Evolutionary conservation across 2,888 invertebrate species (phyloP).

Genomic region (Liposcelis brunnea): DNA sequence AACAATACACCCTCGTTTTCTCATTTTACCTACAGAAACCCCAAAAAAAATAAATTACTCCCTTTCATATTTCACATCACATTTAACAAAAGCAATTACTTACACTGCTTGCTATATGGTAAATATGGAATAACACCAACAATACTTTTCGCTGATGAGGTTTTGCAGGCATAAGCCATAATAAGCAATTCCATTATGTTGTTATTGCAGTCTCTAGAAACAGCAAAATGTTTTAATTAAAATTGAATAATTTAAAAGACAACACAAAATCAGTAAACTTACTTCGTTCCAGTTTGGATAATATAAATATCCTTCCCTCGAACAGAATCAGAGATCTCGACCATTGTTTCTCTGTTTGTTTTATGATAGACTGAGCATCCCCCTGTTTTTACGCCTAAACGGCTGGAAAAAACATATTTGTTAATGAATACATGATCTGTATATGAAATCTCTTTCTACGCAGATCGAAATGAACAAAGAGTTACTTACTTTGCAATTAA

Average conservation of each 20-base stretch:
- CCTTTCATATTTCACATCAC: no score
- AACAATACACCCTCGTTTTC: constrained; percentile 95
- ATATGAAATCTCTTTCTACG: neutral
- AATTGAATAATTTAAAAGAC: constrained; percentile 4
- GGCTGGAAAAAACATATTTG: constrained; percentile 39
- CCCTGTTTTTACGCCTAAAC: constrained; percentile 65
- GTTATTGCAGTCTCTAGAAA: constrained; percentile 86
- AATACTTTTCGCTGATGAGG: constrained; percentile 89
- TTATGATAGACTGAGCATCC: constrained; percentile 91
- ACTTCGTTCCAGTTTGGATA: constrained; percentile 96
- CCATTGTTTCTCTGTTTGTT: constrained; percentile 92
- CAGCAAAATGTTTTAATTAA: constrained; percentile 3
- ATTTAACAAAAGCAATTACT: constrained; percentile 14
- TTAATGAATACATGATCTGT: constrained; percentile 11
- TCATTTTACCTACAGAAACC: constrained; percentile 68
- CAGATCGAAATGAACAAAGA: neutral
- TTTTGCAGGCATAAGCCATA: constrained; percentile 98
- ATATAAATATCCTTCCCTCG: constrained; percentile 97
- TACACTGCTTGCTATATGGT: constrained; percentile 93
- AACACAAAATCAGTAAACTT: no score
- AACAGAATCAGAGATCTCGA: constrained; percentile 95
- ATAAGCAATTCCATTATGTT: constrained; percentile 98
- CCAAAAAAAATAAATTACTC: neutral
- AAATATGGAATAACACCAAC: constrained; percentile 95
- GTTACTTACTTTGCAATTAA: constrained; percentile 57